Evolutionary conservation across 2,888 invertebrate genomes (phyloP).

Genomic region (Lepeophtheirus nordmannii): DNA sequence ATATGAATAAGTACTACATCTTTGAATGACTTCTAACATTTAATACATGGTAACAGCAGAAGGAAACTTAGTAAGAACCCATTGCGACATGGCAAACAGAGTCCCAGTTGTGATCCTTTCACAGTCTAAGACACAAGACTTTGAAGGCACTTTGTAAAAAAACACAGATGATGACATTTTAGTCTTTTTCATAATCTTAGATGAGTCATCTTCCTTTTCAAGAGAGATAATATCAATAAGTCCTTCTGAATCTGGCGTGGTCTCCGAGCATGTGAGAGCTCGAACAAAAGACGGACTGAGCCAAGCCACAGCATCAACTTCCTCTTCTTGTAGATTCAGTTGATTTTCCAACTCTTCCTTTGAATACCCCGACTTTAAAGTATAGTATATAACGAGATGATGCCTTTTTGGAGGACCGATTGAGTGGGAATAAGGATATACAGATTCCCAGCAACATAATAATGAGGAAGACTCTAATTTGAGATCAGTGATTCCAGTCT

Average conservation of each 20-base stretch:
- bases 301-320: conserved; percentile 35
- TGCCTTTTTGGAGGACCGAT: conserved; percentile 35
- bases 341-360: conserved; percentile 1
- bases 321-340: conserved; percentile 32
- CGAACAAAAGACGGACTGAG: conserved; percentile 27
- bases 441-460: conserved; percentile 34
- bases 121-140: not conserved
- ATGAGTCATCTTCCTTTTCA: not conserved
- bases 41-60: too few species aligned
- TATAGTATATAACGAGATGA: conserved; percentile 36
- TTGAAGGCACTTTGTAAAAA: not conserved
- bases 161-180: not conserved
- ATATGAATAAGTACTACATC: too few species aligned
- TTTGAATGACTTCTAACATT: too few species aligned
- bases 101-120: conserved; percentile 24
- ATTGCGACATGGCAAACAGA: conserved; percentile 23
- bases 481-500: conserved; percentile 34
- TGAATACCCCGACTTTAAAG: conserved; percentile 30
- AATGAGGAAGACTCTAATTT: conserved; percentile 25
- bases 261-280: not conserved
- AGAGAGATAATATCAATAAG: not conserved
- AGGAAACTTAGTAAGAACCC: not conserved
- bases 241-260: not conserved
- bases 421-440: conserved; percentile 34
- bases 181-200: not conserved